Percentiles rank a stretch among this genome's conserved stretches.
Evolutionary conservation across 2,888 invertebrate species (phyloP).

Genomic region (Tuta absoluta): DNA sequence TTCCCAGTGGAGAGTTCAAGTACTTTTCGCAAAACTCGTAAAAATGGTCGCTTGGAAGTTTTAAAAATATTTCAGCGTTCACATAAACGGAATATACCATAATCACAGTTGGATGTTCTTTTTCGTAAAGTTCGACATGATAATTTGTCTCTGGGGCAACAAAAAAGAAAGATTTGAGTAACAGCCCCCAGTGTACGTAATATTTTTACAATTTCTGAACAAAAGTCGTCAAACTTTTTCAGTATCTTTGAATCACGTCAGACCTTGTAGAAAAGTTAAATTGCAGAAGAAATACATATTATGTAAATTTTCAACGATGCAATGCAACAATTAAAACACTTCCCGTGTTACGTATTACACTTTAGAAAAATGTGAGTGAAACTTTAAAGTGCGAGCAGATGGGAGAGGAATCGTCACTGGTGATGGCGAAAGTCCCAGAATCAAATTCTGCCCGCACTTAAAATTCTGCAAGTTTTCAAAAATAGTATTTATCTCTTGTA

Average conservation of each 20-base stretch:
- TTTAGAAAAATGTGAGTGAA: too few species aligned
- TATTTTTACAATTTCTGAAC: slow-evolving; percentile 61
- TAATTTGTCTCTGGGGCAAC: slow-evolving; percentile 47
- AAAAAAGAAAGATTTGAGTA: slow-evolving; percentile 47
- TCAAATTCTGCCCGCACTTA: too few species aligned
- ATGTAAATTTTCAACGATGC: too few species aligned
- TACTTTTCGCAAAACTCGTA: neutral
- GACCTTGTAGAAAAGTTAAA: neutral
- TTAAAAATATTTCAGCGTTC: slow-evolving; percentile 27
- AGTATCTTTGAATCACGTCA: slow-evolving; percentile 42
- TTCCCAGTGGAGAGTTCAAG: slow-evolving; percentile 1
- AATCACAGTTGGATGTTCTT: slow-evolving; percentile 38
- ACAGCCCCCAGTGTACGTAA: slow-evolving; percentile 45
- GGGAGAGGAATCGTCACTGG: too few species aligned
- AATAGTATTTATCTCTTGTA: too few species aligned
- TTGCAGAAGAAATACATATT: neutral
- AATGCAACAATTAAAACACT: too few species aligned
- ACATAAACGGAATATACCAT: slow-evolving; percentile 42
- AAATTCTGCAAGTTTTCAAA: too few species aligned
- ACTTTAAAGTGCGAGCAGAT: too few species aligned
- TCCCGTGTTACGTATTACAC: too few species aligned
- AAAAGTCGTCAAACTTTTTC: slow-evolving; percentile 66
- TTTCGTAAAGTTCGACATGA: slow-evolving; percentile 41
- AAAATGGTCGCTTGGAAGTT: slow-evolving; percentile 9
- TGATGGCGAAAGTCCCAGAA: too few species aligned